phyloP scores from a whole-genome alignment of 2,113 vertebrate genomes.

The Engraulis encrasicolus region DNA sequence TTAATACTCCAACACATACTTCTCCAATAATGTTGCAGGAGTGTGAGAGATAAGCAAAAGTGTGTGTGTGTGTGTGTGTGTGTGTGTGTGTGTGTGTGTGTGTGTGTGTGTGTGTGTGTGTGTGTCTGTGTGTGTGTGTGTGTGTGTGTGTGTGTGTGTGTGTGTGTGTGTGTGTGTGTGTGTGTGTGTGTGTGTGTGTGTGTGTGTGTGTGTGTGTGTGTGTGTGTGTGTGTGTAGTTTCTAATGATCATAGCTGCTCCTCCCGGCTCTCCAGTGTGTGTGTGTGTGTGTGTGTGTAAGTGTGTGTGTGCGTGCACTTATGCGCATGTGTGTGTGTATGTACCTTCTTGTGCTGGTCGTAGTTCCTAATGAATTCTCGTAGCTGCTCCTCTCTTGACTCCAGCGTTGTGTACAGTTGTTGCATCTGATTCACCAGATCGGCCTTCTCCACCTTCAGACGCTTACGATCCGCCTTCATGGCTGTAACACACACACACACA shows the following conservation, averaged over 20 bases:
- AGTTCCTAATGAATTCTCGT: conserved; percentile 87
- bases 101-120: too few relatives aligned
- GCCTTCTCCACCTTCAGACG: conserved; percentile 86
- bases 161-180: not conserved
- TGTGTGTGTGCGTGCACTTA: not conserved
- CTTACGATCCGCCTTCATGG: conserved; percentile 89
- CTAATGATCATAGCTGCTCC: too few relatives aligned
- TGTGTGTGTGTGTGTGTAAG: too few relatives aligned
- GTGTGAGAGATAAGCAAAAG: too few relatives aligned
- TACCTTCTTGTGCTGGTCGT: conserved; percentile 89
- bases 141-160: too few relatives aligned
- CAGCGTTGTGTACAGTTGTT: conserved; percentile 87
- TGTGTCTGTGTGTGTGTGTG: too few relatives aligned
- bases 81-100: too few relatives aligned
- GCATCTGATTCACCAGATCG: conserved; percentile 88
- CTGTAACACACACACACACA: too few relatives aligned
- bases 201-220: not conserved
- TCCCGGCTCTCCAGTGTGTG: too few relatives aligned
- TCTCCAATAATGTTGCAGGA: too few relatives aligned
- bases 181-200: not conserved
- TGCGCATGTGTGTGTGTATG: not conserved
- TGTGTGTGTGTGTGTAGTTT: not conserved
- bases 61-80: too few relatives aligned
- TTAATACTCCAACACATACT: too few relatives aligned
- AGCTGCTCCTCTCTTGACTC: conserved; percentile 89